Evolutionary conservation across 1,140 invertebrate genomes (phyloP).

Genomic region (Neodiprion pinetum): DNA sequence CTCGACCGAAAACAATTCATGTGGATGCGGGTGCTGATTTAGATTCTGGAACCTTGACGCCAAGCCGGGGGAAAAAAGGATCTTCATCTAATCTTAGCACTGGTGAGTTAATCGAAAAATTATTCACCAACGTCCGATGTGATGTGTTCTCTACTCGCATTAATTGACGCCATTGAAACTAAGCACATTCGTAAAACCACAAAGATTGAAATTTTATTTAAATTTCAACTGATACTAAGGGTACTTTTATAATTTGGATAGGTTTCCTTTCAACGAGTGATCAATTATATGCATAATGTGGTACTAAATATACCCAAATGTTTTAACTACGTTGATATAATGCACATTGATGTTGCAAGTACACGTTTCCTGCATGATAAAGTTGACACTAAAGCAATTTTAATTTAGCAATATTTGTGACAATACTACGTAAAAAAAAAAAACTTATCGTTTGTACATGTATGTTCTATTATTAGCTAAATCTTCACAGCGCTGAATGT

Average conservation of each 20-base stretch:
- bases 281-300: too few species aligned
- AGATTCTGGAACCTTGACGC: conserved; percentile 76
- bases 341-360: background rate
- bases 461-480: conserved; percentile 39
- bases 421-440: too few species aligned
- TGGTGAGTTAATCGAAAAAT: conserved; percentile 61
- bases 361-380: too few species aligned
- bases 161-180: conserved; percentile 26
- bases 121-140: conserved; percentile 12
- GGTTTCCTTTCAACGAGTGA: too few species aligned
- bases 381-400: background rate
- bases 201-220: too few species aligned
- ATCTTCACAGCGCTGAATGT: conserved; percentile 42
- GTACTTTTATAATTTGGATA: too few species aligned
- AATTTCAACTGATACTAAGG: too few species aligned
- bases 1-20: conserved; percentile 86
- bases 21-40: conserved; percentile 81
- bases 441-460: too few species aligned
- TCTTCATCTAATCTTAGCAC: conserved; percentile 80
- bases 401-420: background rate
- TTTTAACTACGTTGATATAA: background rate
- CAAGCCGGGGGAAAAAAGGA: conserved; percentile 78
- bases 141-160: conserved; percentile 28
- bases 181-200: conserved; percentile 20
- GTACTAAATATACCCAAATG: too few species aligned